Percentiles rank a stretch among this genome's conserved stretches.
phyloP scores from a whole-genome alignment of 2,888 invertebrate genomes.

The Heteropelma amictum region DNA sequence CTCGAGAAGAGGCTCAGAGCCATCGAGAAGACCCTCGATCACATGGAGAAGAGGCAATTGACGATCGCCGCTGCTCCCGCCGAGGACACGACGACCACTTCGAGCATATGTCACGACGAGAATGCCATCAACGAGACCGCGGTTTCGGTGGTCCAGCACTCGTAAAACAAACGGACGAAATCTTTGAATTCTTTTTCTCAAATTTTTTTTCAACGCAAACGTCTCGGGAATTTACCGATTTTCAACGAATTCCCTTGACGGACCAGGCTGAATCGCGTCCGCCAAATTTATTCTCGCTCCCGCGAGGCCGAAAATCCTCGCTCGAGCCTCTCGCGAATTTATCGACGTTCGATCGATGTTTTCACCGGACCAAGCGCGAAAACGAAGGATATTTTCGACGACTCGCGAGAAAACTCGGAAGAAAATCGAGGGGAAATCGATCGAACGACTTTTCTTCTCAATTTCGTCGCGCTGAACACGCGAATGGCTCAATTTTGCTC shows the following conservation, averaged over 20 bases:
- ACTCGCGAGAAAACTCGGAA: too few relatives aligned
- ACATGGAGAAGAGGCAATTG: slow-evolving; percentile 80
- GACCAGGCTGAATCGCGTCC: too few relatives aligned
- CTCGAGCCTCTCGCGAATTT: too few relatives aligned
- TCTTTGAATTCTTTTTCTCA: too few relatives aligned
- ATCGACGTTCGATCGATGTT: too few relatives aligned
- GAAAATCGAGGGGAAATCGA: too few relatives aligned
- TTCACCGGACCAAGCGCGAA: too few relatives aligned
- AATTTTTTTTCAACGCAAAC: slow-evolving; percentile 33
- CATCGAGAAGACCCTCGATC: slow-evolving; percentile 86
- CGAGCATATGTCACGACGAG: slow-evolving; percentile 73
- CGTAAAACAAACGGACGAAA: slow-evolving; percentile 57
- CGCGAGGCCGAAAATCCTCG: too few relatives aligned
- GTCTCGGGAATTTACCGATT: not conserved
- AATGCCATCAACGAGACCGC: slow-evolving; percentile 65
- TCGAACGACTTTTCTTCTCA: not conserved
- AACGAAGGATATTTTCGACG: too few relatives aligned
- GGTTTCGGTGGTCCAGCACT: slow-evolving; percentile 69
- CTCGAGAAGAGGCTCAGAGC: slow-evolving; percentile 89
- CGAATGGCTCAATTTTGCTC: slow-evolving; percentile 23
- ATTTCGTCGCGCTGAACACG: not conserved
- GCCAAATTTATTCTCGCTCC: too few relatives aligned
- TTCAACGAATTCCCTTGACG: not conserved
- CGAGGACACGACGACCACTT: slow-evolving; percentile 71
- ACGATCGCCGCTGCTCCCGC: slow-evolving; percentile 76